phyloP scores from a whole-genome alignment of 2,113 vertebrate genomes.

The Mystacornis crossleyi region DNA sequence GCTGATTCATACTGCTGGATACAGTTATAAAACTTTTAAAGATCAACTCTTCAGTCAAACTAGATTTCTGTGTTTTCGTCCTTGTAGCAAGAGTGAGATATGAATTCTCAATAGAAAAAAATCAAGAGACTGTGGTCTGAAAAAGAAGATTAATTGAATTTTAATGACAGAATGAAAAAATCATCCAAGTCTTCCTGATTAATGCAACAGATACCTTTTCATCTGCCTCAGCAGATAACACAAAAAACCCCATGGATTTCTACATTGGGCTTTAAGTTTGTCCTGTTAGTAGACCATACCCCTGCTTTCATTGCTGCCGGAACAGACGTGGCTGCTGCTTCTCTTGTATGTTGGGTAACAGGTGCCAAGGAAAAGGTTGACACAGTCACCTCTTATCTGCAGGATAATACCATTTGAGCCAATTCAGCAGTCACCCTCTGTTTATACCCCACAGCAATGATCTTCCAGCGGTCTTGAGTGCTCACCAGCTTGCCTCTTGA shows the following conservation, averaged over 20 bases:
- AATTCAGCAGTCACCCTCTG: background rate
- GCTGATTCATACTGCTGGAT: background rate
- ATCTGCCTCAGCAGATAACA: background rate
- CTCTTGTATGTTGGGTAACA: fast-evolving
- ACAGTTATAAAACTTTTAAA: background rate
- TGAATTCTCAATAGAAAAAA: background rate
- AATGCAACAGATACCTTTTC: background rate
- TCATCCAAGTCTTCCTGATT: background rate
- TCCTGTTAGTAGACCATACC: background rate
- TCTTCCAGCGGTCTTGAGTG: background rate
- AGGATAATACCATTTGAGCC: background rate
- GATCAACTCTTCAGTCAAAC: background rate
- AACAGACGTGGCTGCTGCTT: background rate
- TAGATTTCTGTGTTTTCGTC: background rate
- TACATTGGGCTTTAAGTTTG: background rate
- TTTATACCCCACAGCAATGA: background rate
- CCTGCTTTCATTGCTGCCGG: background rate
- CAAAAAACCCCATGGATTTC: background rate
- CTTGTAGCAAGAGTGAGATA: background rate
- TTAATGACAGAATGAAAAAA: background rate
- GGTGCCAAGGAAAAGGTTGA: background rate
- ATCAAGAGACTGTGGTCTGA: background rate
- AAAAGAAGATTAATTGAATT: background rate
- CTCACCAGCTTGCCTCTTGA: background rate
- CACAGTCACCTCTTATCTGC: background rate